Evolutionary conservation across 2,113 vertebrate genomes (phyloP), one percentile per base, ranked within the genome.

Genomic region (Stegastes partitus): DNA sequence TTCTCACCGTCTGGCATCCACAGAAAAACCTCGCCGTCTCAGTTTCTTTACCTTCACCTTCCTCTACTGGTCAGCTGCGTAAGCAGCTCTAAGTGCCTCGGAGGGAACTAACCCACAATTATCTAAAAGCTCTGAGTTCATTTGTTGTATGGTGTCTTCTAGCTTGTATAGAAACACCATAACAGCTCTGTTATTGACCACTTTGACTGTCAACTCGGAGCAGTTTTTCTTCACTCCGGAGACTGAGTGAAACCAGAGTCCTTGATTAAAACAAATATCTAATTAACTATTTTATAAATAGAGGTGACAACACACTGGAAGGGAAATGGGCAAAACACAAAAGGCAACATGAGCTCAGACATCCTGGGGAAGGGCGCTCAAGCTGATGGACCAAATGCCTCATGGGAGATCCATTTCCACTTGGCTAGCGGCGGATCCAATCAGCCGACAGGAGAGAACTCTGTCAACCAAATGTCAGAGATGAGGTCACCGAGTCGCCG

Each of bases 401-500:
- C 87, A 82, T 79, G 85, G 75, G 85, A 82, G 77, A 88, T 82
- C 63, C 53, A 86, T 79, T 92, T 93, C 83, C 80, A 80, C 80
- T 85, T 83, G 71, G 74, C 71, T 68, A 65, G 68, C 58, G 65
- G 63, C 61, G 14, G 68, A 85, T 80, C 82, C 84, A 88, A 87
- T 90, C 79, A 88, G 74, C 12, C 28, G 16, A 68, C 73, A 65
- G 75, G 42, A 45, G 34, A 77, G 49, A 50, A 72, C 59, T 73
- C 68, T 19, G 66, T 79, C 72, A 72, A 82, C 64, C 68, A 81
- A 76, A 85, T 79, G 79, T 82, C 87, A 79, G 47, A 8, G 51
- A 68, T 39, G 68, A 68, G 56, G 73, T 65, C 64, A 87, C 68
- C 1, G 70, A 86, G 49, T 89, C 77, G 78, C 23, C 10, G 23